Percentiles rank a stretch among this genome's conserved stretches.
Conservation (phyloP, 2,888 invertebrate species). For the Arctia plantaginis region DNA sequence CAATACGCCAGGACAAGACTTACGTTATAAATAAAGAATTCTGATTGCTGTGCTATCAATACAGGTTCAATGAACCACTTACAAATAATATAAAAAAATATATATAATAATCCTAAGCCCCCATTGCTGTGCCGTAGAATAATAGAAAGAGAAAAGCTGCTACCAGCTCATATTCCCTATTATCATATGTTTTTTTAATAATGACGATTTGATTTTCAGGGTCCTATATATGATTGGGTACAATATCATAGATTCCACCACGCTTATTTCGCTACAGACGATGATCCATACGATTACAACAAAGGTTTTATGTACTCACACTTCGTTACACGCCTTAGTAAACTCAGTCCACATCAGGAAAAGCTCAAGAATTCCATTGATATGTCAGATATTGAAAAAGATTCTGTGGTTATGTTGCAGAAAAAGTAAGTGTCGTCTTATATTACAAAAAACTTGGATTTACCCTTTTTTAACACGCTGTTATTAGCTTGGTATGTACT, state of each 20-base stretch:
- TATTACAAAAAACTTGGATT: not conserved
- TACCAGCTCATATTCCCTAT: not conserved
- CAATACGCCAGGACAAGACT: too few species aligned
- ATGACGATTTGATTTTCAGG: constrained; percentile 80
- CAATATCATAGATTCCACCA: constrained; percentile 94
- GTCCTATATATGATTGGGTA: constrained; percentile 94
- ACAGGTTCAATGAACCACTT: too few species aligned
- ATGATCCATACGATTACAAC: constrained; percentile 93
- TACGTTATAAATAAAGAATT: too few species aligned
- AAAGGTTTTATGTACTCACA: constrained; percentile 94
- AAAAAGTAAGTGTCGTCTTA: constrained; percentile 86
- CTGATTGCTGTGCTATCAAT: too few species aligned
- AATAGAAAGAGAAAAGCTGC: not conserved
- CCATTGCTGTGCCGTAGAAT: too few species aligned
- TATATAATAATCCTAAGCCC: too few species aligned
- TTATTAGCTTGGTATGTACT: too few species aligned
- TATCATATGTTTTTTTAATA: not conserved
- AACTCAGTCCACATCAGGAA: constrained; percentile 89
- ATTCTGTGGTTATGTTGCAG: constrained; percentile 95
- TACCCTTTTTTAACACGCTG: too few species aligned
- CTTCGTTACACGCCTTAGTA: constrained; percentile 89
- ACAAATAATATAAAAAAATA: too few species aligned
- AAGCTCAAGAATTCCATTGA: constrained; percentile 89
- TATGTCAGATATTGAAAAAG: constrained; percentile 92
- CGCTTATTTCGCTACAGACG: constrained; percentile 90